Percentiles rank a stretch among this genome's conserved stretches.
phyloP scores from a whole-genome alignment of 1,140 invertebrate species.

The Nixonia krombeini region DNA sequence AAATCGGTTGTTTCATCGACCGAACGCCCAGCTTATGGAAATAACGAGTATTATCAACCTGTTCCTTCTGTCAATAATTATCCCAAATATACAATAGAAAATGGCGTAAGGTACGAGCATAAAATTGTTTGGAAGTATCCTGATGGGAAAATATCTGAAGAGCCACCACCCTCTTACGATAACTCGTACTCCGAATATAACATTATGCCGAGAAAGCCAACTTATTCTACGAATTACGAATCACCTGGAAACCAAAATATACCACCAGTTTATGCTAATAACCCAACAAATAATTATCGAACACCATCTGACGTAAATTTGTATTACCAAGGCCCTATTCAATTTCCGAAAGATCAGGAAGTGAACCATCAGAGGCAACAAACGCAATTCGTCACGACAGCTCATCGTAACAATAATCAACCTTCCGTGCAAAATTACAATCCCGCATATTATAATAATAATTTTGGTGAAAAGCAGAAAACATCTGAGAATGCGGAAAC shows the following conservation, averaged over 20 bases:
- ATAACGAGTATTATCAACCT: conserved; percentile 38
- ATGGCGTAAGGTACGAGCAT: conserved; percentile 65
- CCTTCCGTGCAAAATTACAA: neutral
- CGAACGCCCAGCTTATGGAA: conserved; percentile 16
- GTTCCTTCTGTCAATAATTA: conserved; percentile 14
- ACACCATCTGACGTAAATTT: conserved; percentile 20
- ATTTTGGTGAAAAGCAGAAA: neutral
- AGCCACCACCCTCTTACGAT: conserved; percentile 57
- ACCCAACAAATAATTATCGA: neutral
- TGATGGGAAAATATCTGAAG: conserved; percentile 61
- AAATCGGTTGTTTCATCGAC: conserved; percentile 30
- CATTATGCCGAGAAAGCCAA: conserved; percentile 9
- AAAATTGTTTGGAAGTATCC: conserved; percentile 70
- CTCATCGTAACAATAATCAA: neutral
- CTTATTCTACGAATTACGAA: conserved; percentile 8
- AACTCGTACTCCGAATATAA: conserved; percentile 55
- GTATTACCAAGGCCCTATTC: conserved; percentile 61
- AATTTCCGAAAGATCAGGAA: conserved; percentile 57
- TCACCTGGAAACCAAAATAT: conserved; percentile 2
- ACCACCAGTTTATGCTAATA: neutral
- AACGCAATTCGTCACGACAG: conserved; percentile 40
- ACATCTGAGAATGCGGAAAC: conserved; percentile 12
- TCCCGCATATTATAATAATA: neutral
- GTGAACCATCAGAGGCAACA: conserved; percentile 22
- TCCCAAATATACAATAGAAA: conserved; percentile 62